phyloP scores from a whole-genome alignment of 2,797 vertebrate species.

The Xenops minutus region DNA sequence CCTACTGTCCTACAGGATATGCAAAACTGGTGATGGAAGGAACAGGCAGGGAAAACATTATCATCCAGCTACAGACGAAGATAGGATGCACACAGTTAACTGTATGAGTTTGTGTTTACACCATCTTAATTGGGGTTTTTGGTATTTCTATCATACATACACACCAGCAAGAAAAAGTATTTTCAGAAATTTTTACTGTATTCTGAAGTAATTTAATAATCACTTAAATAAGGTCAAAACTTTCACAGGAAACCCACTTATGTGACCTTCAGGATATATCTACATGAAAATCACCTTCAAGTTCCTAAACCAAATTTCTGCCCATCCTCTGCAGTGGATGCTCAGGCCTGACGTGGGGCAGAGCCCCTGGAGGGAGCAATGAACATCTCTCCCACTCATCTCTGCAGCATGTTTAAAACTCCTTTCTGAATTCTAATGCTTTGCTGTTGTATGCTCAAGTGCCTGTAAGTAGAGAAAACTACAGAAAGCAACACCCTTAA shows the following conservation, averaged over 20 bases:
- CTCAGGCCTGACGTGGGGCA: neutral
- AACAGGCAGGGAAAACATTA: neutral
- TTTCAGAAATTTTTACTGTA: neutral
- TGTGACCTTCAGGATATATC: neutral
- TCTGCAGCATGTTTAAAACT: neutral
- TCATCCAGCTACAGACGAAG: neutral
- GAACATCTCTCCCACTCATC: neutral
- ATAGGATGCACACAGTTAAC: neutral
- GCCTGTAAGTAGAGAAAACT: rapidly evolving
- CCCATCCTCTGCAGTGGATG: neutral
- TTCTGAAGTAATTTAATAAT: neutral
- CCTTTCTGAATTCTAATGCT: neutral
- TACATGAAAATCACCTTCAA: neutral
- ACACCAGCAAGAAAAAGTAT: neutral
- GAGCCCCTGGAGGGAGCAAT: neutral
- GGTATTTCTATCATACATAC: neutral
- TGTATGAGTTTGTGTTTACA: neutral
- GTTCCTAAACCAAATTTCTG: neutral
- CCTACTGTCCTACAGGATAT: neutral
- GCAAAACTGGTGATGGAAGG: rapidly evolving
- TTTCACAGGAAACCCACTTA: neutral
- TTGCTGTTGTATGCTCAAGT: neutral
- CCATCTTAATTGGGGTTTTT: neutral
- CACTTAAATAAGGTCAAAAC: neutral
- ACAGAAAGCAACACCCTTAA: neutral